These are phyloP conservation scores for Phymastichus coffea DNA, from an alignment of 1,140 invertebrate species.

Conservation along the genomic window DNA sequence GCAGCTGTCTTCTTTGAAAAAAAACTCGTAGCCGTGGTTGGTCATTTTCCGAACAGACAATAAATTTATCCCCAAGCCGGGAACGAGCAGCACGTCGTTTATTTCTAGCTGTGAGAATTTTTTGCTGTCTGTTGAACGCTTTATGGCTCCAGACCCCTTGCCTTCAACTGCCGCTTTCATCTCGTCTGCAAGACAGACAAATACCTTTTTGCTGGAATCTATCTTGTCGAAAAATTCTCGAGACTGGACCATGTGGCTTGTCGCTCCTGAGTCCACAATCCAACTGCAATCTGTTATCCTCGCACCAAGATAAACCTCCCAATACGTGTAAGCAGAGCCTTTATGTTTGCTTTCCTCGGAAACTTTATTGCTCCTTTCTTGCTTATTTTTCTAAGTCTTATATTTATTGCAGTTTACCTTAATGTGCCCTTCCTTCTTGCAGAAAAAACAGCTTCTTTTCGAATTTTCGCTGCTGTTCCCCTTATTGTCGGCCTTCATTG, in stretches of 20 bases:
- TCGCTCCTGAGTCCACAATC: no score
- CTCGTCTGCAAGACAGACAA: neutral
- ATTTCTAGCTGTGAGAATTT: neutral
- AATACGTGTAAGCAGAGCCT: neutral
- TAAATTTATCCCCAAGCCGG: no score
- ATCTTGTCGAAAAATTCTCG: constrained; percentile 24
- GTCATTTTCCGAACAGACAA: constrained; percentile 8
- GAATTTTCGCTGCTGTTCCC: neutral
- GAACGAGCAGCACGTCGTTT: neutral
- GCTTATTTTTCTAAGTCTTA: neutral
- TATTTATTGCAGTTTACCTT: constrained; percentile 5
- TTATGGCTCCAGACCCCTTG: constrained; percentile 2
- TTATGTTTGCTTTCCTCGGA: neutral
- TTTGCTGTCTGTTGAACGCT: neutral
- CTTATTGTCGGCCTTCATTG: neutral
- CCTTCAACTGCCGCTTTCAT: constrained; percentile 7
- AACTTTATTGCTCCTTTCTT: constrained; percentile 6
- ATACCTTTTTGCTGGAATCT: neutral
- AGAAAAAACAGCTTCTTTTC: constrained; percentile 6
- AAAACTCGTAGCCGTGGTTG: neutral
- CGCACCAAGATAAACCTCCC: constrained; percentile 19
- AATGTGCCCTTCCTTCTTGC: constrained; percentile 1
- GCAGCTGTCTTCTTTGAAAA: neutral
- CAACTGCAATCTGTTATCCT: neutral
- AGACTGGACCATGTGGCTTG: constrained; percentile 25